Evolutionary conservation across 2,888 invertebrate genomes (phyloP), one percentile per base, ranked within the genome.

Genomic region (Pristionchus japonicus): DNA sequence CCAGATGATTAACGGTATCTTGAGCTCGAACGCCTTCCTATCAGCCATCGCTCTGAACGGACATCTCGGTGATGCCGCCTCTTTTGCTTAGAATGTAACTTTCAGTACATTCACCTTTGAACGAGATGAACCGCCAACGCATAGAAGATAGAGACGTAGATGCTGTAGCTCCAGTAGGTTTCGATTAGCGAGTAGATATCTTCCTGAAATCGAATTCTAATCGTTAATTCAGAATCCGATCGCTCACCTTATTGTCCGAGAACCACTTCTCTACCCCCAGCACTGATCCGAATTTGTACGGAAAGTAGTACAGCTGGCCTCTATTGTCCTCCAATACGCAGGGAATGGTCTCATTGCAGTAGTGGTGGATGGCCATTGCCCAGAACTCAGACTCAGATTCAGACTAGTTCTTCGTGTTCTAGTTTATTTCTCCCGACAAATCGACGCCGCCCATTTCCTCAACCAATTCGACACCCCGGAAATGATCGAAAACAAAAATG

Each of bases 1-100:
- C 95, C 95, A 95, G 23, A 94, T 49, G 7, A 94, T 93, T 7
- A 95, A 91, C 17, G 94, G 93, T 1, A 93, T 92, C 70, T 95
- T 91, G 31, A 95, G 91, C n/a, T 95, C 94, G 90, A 92, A 95
- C 17, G 93, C 89, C 37, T 92, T 93, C 7, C 95, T 92, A 37
- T 92, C 90, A 57, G 91, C 90, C 95, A 95, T 95, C 88, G 13
- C 15, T 20, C 87, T 74, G 57, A 52, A 70, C n/a, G n/a, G n/a
- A n/a, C n/a, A n/a, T n/a, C n/a, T n/a, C n/a, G n/a, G n/a, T n/a
- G n/a, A n/a, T n/a, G n/a, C n/a, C n/a, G n/a, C n/a, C n/a, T n/a
- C n/a, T n/a, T n/a, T n/a, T n/a, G n/a, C n/a, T n/a, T n/a, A n/a
- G n/a, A n/a, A n/a, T n/a, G n/a, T n/a, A n/a, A n/a, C n/a, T n/a